Conservation (phyloP, 2,888 invertebrate genomes). For the Orthonevra nobilis region DNA sequence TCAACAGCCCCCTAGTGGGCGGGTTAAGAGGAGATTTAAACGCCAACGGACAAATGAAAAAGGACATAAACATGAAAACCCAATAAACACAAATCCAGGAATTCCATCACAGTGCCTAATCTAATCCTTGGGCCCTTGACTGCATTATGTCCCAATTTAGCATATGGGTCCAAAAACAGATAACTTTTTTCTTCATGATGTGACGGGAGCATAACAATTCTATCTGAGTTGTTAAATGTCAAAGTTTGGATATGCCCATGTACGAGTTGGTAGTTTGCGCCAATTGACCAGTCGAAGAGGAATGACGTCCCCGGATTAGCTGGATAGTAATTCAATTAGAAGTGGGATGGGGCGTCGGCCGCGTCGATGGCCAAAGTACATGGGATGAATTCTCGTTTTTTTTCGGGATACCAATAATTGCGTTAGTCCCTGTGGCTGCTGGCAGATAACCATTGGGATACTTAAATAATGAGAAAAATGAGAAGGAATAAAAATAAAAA, state of each 20-base stretch:
- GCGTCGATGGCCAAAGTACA: too few relatives aligned
- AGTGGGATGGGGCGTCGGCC: background rate
- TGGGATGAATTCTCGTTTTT: background rate
- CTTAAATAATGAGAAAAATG: constrained; percentile 22
- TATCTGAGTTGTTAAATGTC: constrained; percentile 9
- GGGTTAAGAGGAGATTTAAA: background rate
- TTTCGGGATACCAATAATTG: constrained; percentile 27
- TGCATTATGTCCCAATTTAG: constrained; percentile 58
- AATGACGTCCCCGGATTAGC: constrained; percentile 3
- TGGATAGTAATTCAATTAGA: constrained; percentile 52
- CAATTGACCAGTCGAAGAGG: background rate
- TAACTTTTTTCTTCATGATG: constrained; percentile 54
- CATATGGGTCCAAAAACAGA: constrained; percentile 44
- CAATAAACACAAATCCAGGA: constrained; percentile 58
- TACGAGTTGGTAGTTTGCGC: too few relatives aligned
- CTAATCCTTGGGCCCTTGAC: constrained; percentile 32
- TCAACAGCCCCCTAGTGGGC: constrained; percentile 18
- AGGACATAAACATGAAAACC: constrained; percentile 50
- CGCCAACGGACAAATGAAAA: constrained; percentile 8
- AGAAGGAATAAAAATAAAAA: constrained; percentile 24
- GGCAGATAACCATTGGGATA: background rate
- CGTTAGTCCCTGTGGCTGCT: constrained; percentile 27
- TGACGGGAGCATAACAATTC: constrained; percentile 30
- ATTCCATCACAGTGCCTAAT: constrained; percentile 47
- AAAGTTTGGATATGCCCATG: background rate